phyloP scores from a whole-genome alignment of 1,140 invertebrate species.

The Sitodiplosis mosellana region DNA sequence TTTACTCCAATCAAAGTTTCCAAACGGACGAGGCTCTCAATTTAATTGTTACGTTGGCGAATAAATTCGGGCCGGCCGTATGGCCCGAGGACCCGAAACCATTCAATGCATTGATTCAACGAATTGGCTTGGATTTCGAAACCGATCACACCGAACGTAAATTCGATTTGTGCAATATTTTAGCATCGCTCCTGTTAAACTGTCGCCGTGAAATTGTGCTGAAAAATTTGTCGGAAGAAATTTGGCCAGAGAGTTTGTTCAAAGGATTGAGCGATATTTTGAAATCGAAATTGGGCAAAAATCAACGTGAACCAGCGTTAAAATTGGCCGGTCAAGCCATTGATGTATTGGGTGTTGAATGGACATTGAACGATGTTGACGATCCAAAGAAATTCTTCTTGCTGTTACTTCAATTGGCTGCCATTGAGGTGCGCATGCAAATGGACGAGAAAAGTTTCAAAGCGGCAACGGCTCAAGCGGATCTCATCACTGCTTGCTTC shows the following conservation, averaged over 20 bases:
- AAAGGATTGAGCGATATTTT: constrained; percentile 65
- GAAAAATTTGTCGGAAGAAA: constrained; percentile 40
- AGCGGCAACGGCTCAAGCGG: constrained; percentile 50
- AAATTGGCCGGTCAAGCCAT: constrained; percentile 62
- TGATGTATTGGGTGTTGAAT: constrained; percentile 67
- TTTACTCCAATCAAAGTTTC: constrained; percentile 68
- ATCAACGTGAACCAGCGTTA: constrained; percentile 71
- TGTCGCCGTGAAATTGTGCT: constrained; percentile 43
- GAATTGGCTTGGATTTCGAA: constrained; percentile 70
- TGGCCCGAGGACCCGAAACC: constrained; percentile 53
- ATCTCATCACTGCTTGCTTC: constrained; percentile 68
- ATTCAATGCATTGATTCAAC: constrained; percentile 66
- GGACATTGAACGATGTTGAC: constrained; percentile 57
- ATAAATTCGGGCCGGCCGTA: constrained; percentile 42
- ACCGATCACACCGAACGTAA: constrained; percentile 71
- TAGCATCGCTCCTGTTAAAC: constrained; percentile 53
- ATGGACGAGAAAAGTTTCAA: constrained; percentile 70
- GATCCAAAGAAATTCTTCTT: constrained; percentile 67
- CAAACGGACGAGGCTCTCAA: constrained; percentile 70
- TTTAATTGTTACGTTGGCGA: constrained; percentile 51
- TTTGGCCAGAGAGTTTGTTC: constrained; percentile 58
- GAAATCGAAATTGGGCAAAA: constrained; percentile 67
- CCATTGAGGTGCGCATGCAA: constrained; percentile 84
- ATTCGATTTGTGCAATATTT: constrained; percentile 61
- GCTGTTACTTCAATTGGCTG: constrained; percentile 64